Evolutionary conservation across 2,797 vertebrate genomes (phyloP).

Genomic region (Clarias fuscus): DNA sequence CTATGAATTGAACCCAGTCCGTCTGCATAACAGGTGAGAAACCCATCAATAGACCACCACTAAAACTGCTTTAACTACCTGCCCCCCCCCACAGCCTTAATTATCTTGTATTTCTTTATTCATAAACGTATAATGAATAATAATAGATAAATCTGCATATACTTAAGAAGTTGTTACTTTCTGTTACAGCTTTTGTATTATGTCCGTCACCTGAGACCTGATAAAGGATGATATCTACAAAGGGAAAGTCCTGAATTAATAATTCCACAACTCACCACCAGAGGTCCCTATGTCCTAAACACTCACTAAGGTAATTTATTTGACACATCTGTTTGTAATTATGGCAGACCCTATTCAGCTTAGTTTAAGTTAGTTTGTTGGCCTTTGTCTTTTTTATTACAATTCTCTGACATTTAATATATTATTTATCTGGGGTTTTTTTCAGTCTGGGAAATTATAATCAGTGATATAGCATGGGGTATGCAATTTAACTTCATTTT

Average conservation of each 20-base stretch:
- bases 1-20: too few species aligned
- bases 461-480: too few species aligned
- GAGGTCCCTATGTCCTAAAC: background rate
- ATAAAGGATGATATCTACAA: background rate
- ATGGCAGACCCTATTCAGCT: background rate
- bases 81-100: too few species aligned
- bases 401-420: too few species aligned
- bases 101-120: background rate
- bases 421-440: background rate
- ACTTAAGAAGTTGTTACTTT: background rate
- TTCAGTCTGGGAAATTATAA: too few species aligned
- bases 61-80: too few species aligned
- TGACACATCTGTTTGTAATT: constrained; percentile 16
- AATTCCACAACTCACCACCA: background rate
- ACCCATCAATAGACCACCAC: too few species aligned
- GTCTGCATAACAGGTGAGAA: too few species aligned
- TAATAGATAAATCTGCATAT: background rate
- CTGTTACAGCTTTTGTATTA: background rate
- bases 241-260: background rate
- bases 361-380: background rate
- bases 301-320: background rate
- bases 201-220: background rate
- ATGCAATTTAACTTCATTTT: too few species aligned
- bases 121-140: background rate
- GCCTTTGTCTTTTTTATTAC: background rate